phyloP scores from a whole-genome alignment of 2,888 invertebrate genomes.

The Coleophora flavipennella region DNA sequence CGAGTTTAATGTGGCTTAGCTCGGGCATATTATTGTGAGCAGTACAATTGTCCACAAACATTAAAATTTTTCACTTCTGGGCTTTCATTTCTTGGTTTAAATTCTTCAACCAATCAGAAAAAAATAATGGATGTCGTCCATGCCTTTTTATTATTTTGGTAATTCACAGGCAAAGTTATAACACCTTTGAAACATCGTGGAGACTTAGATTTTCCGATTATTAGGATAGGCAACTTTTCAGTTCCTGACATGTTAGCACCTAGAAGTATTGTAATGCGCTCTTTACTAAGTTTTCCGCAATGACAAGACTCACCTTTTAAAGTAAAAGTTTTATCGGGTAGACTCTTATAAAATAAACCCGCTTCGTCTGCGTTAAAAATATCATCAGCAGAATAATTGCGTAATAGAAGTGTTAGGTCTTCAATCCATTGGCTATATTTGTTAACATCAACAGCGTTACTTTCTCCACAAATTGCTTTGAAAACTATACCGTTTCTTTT shows the following conservation, averaged over 20 bases:
- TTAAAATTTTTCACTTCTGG: constrained; percentile 8
- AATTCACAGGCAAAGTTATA: constrained; percentile 6
- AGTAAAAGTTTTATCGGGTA: constrained; percentile 14
- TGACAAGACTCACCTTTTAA: constrained; percentile 10
- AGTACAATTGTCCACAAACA: constrained; percentile 12
- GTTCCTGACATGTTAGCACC: constrained; percentile 9
- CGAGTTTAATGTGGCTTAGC: constrained; percentile 6
- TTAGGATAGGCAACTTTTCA: constrained; percentile 2
- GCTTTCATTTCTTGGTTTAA: constrained; percentile 6
- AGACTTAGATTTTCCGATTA: constrained; percentile 14
- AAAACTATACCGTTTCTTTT: constrained; percentile 11
- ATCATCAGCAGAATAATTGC: constrained; percentile 7
- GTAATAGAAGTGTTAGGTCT: constrained; percentile 9
- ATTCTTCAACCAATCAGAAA: constrained; percentile 9
- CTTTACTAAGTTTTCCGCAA: constrained; percentile 10
- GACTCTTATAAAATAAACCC: constrained; percentile 4
- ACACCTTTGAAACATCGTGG: constrained; percentile 12
- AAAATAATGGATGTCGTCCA: constrained; percentile 10
- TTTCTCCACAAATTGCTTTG: constrained; percentile 13
- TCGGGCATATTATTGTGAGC: constrained; percentile 3
- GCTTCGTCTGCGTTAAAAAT: constrained; percentile 8
- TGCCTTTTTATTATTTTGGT: constrained; percentile 7
- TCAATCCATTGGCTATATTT: constrained; percentile 8
- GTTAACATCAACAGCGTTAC: constrained; percentile 11
- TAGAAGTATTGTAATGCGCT: constrained; percentile 7